Conservation (phyloP, 2,113 vertebrate species). For the Gobiocypris rarus region DNA sequence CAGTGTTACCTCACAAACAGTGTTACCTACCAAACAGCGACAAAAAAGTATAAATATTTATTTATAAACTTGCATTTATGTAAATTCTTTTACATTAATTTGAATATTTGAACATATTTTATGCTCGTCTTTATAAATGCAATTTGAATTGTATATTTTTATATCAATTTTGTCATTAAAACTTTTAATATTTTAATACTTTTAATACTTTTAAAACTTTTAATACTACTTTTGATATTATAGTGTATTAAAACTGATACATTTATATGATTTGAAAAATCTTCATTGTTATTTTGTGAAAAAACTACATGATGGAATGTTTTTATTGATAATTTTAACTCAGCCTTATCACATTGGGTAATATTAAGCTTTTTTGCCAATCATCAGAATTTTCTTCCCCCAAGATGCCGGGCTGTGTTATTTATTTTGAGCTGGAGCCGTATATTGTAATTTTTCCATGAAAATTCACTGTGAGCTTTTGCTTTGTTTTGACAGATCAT, state of each 20-base stretch:
- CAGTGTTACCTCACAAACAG: too few species aligned
- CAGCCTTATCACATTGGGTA: background rate
- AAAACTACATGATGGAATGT: background rate
- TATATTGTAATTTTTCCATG: background rate
- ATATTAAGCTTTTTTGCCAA: background rate
- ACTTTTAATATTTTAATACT: background rate
- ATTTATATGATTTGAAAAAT: background rate
- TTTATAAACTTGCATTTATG: too few species aligned
- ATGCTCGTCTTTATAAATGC: too few species aligned
- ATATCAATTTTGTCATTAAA: background rate
- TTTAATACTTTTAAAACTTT: background rate
- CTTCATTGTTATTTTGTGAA: background rate
- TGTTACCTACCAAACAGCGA: too few species aligned
- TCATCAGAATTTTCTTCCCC: background rate
- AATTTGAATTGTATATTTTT: too few species aligned
- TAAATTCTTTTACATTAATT: too few species aligned
- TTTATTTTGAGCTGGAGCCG: background rate
- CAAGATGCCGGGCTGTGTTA: too few species aligned
- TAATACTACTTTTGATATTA: background rate
- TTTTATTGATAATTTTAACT: background rate
- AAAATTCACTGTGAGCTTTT: background rate
- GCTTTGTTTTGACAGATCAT: background rate
- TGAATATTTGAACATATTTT: too few species aligned
- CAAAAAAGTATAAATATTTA: too few species aligned
- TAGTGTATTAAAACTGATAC: background rate